Evolutionary conservation across 2,797 vertebrate species (phyloP).

Genomic region (Danionella dracula): DNA sequence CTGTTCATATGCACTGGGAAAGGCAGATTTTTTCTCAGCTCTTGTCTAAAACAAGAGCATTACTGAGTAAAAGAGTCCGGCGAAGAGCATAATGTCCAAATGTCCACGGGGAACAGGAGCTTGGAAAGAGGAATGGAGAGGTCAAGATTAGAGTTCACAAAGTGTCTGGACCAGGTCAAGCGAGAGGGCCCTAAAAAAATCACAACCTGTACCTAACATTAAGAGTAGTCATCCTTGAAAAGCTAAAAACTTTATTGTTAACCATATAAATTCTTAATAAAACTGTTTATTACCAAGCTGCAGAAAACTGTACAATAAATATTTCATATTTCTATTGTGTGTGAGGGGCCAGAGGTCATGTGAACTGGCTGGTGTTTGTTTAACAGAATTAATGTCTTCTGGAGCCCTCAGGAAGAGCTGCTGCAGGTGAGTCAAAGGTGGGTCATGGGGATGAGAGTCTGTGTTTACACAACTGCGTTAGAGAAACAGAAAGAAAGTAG

Average conservation of each 20-base stretch:
- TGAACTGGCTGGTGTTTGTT: constrained; percentile 11
- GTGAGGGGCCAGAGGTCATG: constrained; percentile 6
- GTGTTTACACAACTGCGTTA: constrained; percentile 14
- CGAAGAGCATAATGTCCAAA: neutral
- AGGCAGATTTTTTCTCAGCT: neutral
- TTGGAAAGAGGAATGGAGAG: constrained; percentile 13
- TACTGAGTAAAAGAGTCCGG: neutral
- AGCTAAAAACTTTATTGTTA: too few relatives aligned
- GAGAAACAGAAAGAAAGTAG: neutral
- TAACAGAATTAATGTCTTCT: constrained; percentile 8
- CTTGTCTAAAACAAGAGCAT: constrained; percentile 10
- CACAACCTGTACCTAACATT: constrained; percentile 18
- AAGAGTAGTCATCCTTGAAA: neutral
- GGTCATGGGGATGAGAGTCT: constrained; percentile 11
- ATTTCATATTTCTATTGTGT: neutral
- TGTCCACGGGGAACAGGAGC: neutral
- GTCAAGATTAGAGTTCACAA: constrained; percentile 37
- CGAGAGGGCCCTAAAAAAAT: constrained; percentile 16
- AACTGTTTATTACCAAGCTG: too few relatives aligned
- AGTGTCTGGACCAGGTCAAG: constrained; percentile 36
- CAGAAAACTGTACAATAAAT: too few relatives aligned
- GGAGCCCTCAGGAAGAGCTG: neutral
- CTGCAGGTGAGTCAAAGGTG: constrained; percentile 25
- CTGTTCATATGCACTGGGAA: neutral
- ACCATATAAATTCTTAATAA: too few relatives aligned